Evolutionary conservation across 2,888 invertebrate genomes (phyloP).

Genomic region (Brachynemurus nebulosus): DNA sequence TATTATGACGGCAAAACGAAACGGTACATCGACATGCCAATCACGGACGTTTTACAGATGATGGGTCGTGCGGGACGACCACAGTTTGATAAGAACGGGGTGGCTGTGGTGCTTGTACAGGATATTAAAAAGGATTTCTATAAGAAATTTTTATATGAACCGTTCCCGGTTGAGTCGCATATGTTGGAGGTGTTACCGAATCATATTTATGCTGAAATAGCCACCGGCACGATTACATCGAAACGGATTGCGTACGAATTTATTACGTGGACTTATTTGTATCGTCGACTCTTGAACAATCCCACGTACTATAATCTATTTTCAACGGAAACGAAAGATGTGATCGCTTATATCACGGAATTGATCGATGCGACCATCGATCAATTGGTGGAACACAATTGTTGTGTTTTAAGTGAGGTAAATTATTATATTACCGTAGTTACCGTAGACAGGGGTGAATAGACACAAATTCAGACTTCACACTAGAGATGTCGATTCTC

Average conservation of each 20-base stretch:
- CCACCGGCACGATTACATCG: conserved; percentile 86
- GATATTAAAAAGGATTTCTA: conserved; percentile 98
- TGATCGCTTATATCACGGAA: conserved; percentile 64
- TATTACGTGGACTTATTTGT: conserved; percentile 97
- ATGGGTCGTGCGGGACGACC: conserved; percentile 98
- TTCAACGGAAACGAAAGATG: conserved; percentile 47
- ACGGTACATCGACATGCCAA: conserved; percentile 98
- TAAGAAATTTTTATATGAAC: conserved; percentile 97
- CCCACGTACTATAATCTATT: conserved; percentile 81
- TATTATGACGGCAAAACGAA: conserved; percentile 95
- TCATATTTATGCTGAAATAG: conserved; percentile 94
- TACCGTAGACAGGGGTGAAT: no score
- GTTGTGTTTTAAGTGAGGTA: conserved; percentile 65
- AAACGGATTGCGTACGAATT: conserved; percentile 93
- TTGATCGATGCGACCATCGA: conserved; percentile 68
- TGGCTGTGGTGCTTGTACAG: conserved; percentile 80
- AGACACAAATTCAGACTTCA: no score
- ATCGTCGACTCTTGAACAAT: conserved; percentile 80
- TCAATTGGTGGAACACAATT: conserved; percentile 59
- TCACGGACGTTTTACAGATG: conserved; percentile 99
- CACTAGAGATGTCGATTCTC: no score
- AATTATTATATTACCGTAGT: no score
- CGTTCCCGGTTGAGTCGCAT: conserved; percentile 97
- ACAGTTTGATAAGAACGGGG: conserved; percentile 87
- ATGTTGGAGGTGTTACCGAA: conserved; percentile 82